Percentiles rank a stretch among this genome's conserved stretches.
Evolutionary conservation across 2,113 vertebrate species (phyloP).

Genomic region (Plecotus auritus): DNA sequence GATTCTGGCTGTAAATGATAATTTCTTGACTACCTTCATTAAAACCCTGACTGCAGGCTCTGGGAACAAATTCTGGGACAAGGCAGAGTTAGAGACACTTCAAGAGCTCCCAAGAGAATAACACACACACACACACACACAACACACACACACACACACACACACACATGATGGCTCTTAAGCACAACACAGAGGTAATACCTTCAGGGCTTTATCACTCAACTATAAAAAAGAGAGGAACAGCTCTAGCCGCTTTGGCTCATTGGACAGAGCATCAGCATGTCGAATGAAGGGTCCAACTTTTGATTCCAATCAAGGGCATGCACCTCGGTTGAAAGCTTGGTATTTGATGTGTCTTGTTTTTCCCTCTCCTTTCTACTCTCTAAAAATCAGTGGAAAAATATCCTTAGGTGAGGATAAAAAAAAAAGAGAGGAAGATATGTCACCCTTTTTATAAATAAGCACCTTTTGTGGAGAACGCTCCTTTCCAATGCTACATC

Average conservation of each 20-base stretch:
- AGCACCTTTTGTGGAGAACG: neutral
- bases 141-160: neutral
- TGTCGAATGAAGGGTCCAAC: no score
- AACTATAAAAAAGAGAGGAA: neutral
- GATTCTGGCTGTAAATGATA: neutral
- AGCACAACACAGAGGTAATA: neutral
- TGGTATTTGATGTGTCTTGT: no score
- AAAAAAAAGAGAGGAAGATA: neutral
- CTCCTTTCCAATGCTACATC: neutral
- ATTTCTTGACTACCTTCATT: conserved; percentile 5
- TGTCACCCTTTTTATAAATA: neutral
- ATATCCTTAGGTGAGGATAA: no score
- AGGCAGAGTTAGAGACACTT: neutral
- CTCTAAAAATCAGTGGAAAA: no score
- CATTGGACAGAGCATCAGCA: no score
- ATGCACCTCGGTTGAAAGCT: no score
- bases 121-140: neutral
- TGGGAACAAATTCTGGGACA: neutral
- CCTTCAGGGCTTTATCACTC: neutral
- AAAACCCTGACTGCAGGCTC: neutral
- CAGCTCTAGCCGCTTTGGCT: no score
- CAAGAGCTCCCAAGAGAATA: neutral
- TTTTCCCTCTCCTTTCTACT: no score
- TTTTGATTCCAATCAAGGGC: no score
- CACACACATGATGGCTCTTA: neutral